phyloP scores from a whole-genome alignment of 2,888 invertebrate species.

The Pseudoips prasinana region DNA sequence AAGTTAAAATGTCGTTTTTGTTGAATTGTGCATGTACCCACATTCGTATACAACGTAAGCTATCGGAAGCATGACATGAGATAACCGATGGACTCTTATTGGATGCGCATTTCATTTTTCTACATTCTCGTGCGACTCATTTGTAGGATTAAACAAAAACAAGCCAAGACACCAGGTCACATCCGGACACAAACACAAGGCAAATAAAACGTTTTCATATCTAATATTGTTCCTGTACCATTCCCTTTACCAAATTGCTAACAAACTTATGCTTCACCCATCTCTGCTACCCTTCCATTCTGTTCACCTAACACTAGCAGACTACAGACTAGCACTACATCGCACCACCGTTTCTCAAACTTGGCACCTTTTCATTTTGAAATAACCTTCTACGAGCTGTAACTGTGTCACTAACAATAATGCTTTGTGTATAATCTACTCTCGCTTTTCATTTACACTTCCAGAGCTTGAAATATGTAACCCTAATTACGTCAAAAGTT shows the following conservation, averaged over 20 bases:
- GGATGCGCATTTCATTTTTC: conserved; percentile 77
- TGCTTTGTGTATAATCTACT: conserved; percentile 58
- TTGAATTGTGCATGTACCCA: conserved; percentile 53
- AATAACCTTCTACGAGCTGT: conserved; percentile 6
- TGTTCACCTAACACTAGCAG: conserved; percentile 6
- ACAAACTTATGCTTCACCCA: conserved; percentile 20
- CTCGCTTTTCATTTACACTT: conserved; percentile 72
- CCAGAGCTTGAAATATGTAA: conserved; percentile 62
- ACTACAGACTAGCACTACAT: conserved; percentile 14
- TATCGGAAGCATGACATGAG: conserved; percentile 54
- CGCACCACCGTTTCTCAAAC: conserved; percentile 7
- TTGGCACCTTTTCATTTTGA: conserved; percentile 14
- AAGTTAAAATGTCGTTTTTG: conserved; percentile 23
- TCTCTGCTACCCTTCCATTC: conserved; percentile 9
- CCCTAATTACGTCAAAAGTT: conserved; percentile 62
- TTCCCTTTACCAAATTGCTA: conserved; percentile 24
- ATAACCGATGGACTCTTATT: conserved; percentile 41
- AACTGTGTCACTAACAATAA: conserved; percentile 42
- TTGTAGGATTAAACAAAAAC: conserved; percentile 17
- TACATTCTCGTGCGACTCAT: conserved; percentile 22
- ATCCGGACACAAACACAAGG: conserved; percentile 26
- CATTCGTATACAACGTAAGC: conserved; percentile 33
- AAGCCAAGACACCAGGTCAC: conserved; percentile 28
- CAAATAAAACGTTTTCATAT: conserved; percentile 19
- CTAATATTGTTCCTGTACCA: conserved; percentile 21